Conservation (phyloP, 2,113 vertebrate genomes). For the Triplophysa rosa region DNA sequence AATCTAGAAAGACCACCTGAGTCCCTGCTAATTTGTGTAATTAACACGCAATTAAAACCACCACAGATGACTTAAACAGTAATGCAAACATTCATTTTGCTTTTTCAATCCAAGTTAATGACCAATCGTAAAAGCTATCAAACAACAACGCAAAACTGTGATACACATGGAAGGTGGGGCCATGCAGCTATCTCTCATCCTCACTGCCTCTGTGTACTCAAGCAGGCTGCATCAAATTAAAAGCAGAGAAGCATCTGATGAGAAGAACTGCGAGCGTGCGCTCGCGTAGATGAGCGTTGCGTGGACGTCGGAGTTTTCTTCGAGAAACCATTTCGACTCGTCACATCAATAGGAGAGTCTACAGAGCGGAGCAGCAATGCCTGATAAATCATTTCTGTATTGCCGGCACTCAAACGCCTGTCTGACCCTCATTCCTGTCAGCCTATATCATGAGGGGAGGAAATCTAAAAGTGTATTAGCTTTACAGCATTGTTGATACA, state of each 20-base stretch:
- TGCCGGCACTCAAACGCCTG: conserved; percentile 33
- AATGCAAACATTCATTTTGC: background rate
- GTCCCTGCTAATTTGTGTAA: conserved; percentile 1
- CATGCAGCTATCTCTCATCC: conserved; percentile 1
- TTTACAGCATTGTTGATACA: conserved; percentile 70
- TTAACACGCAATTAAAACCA: conserved; percentile 2
- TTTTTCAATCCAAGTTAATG: conserved; percentile 2
- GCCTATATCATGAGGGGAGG: conserved; percentile 57
- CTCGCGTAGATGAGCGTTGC: background rate
- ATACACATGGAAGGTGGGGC: conserved; percentile 23
- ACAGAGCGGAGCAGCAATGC: conserved; percentile 66
- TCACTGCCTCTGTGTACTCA: conserved; percentile 10
- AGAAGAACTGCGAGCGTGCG: conserved; percentile 41
- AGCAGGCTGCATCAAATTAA: conserved; percentile 49
- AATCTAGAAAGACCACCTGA: background rate
- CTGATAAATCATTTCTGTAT: conserved; percentile 69
- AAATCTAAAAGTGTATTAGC: conserved; percentile 75
- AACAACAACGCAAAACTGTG: background rate
- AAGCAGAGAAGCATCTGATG: conserved; percentile 48
- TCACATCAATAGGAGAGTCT: conserved; percentile 70
- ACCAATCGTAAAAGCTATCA: conserved; percentile 26
- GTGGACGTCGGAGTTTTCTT: conserved; percentile 51
- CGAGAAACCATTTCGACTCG: conserved; percentile 67
- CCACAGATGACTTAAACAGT: conserved; percentile 2
- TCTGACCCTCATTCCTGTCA: conserved; percentile 49